These are phyloP conservation scores for Lepidurus packardi DNA, from an alignment of 1,140 invertebrate genomes.

Conservation along the genomic window DNA sequence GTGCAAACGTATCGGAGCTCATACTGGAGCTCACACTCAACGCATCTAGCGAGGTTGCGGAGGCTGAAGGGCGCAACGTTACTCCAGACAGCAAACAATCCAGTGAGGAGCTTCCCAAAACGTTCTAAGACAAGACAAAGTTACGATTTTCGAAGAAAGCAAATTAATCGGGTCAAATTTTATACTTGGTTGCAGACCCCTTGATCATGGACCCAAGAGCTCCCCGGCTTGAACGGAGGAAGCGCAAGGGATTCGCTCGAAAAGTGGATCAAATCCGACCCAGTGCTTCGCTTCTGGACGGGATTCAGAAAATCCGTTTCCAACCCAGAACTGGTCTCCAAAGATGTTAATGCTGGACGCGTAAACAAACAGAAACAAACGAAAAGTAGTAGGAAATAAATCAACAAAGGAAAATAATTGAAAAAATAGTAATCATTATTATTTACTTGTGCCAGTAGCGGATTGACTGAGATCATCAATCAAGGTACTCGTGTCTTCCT, in stretches of 20 bases:
- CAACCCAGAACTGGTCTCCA: neutral
- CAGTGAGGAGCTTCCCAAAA: neutral
- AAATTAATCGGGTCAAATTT: neutral
- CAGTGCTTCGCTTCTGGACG: neutral
- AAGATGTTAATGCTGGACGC: neutral
- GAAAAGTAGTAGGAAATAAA: neutral
- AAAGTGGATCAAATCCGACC: neutral
- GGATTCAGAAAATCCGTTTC: neutral
- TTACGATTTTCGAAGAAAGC: neutral
- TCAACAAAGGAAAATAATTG: too few relatives aligned
- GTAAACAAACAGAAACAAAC: neutral
- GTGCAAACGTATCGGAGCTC: neutral
- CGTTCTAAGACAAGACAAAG: neutral
- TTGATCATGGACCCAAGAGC: neutral
- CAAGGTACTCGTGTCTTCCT: neutral
- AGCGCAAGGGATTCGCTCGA: neutral
- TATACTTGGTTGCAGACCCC: neutral
- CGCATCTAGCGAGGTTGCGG: neutral
- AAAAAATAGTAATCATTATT: neutral
- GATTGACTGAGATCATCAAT: neutral
- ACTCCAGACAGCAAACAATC: conserved; percentile 1
- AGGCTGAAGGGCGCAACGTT: neutral
- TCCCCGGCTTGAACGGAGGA: neutral
- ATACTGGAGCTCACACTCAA: neutral
- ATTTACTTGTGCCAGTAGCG: neutral